Evolutionary conservation across 2,113 vertebrate species (phyloP).

Genomic region (Heloderma charlesbogerti): DNA sequence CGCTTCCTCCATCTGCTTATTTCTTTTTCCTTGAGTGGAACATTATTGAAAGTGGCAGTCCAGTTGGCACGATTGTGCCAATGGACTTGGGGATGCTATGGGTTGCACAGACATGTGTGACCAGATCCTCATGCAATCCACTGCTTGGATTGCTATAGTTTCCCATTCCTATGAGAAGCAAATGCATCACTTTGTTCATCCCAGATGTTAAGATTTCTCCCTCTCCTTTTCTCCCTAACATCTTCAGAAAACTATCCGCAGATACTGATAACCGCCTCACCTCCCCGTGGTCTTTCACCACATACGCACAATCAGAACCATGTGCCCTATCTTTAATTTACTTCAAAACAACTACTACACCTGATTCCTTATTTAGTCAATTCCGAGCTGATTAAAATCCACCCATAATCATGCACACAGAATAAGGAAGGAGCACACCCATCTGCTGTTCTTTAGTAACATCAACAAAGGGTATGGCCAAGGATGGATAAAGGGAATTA

Average conservation of each 20-base stretch:
- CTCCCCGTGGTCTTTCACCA: neutral
- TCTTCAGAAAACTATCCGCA: neutral
- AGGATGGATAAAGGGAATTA: neutral
- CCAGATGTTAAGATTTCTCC: neutral
- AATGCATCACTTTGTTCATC: neutral
- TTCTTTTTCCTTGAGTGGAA: neutral
- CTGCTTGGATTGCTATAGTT: neutral
- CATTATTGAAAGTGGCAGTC: neutral
- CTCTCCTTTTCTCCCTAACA: too few relatives aligned
- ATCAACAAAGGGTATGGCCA: neutral
- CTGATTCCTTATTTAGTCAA: neutral
- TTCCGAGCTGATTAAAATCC: neutral
- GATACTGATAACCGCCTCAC: neutral
- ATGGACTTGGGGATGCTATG: neutral
- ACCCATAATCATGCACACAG: neutral
- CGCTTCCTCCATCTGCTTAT: neutral
- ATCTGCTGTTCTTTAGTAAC: neutral
- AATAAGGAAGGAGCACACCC: neutral
- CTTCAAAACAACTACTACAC: neutral
- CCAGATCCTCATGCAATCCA: neutral
- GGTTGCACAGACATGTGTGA: neutral
- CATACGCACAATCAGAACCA: neutral
- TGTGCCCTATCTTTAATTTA: neutral
- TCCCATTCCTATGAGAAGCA: neutral
- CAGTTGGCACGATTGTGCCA: neutral